phyloP scores from a whole-genome alignment of 2,797 vertebrate species.

The Danio aesculapii region DNA sequence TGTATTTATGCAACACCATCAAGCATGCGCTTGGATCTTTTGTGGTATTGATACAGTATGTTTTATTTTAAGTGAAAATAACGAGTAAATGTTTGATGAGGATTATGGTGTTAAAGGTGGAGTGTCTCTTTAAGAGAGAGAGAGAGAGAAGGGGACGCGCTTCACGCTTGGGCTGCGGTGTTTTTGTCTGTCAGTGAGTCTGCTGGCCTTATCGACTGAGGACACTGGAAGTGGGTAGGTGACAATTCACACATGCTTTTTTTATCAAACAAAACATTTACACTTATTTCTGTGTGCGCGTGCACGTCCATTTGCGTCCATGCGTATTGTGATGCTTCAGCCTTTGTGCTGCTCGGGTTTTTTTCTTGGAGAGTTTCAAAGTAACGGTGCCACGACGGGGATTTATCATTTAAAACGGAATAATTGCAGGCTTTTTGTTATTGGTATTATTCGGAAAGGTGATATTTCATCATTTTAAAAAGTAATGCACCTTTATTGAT shows the following conservation, averaged over 20 bases:
- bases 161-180: constrained; percentile 78
- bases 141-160: constrained; percentile 58
- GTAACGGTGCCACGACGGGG: constrained; percentile 63
- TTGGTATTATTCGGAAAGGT: not conserved
- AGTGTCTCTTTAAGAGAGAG: constrained; percentile 79
- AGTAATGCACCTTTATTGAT: not conserved
- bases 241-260: not conserved
- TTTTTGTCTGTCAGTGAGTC: constrained; percentile 82
- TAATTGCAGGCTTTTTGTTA: not conserved
- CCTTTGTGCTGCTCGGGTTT: constrained; percentile 58
- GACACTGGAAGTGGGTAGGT: constrained; percentile 70
- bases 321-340: constrained; percentile 66
- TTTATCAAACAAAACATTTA: too few species aligned
- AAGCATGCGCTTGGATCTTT: not conserved
- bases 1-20: too few species aligned
- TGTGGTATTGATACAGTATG: not conserved
- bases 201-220: constrained; percentile 73
- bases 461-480: not conserved
- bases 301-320: not conserved
- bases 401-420: not conserved
- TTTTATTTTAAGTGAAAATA: not conserved
- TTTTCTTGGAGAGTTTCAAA: constrained; percentile 58
- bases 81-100: not conserved
- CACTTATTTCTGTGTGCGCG: too few species aligned
- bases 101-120: not conserved